These are phyloP conservation scores for Coenonympha glycerion DNA, from an alignment of 2,888 invertebrate genomes.

Conservation along the genomic window DNA sequence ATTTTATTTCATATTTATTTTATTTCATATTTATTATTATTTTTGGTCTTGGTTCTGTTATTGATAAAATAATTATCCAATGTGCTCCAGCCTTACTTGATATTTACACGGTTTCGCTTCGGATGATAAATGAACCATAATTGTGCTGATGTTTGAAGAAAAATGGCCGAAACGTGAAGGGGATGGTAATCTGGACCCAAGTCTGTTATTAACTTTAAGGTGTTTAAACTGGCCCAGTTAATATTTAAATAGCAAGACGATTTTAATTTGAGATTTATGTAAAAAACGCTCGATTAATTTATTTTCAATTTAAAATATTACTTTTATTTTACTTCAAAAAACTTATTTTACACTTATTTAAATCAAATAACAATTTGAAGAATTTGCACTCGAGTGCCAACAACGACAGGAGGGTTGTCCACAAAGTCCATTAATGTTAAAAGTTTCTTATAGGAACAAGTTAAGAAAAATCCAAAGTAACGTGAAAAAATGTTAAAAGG, in stretches of 20 bases:
- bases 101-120: conserved; percentile 6
- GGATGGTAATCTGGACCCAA: conserved; percentile 6
- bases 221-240: not conserved
- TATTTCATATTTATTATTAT: no score
- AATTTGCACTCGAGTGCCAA: no score
- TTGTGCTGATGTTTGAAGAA: conserved; percentile 7
- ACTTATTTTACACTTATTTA: no score
- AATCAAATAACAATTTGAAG: no score
- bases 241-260: not conserved
- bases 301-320: no score
- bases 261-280: not conserved
- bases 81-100: not conserved
- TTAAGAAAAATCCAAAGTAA: not conserved
- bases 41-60: no score
- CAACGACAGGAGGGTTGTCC: no score
- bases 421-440: no score
- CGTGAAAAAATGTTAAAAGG: not conserved
- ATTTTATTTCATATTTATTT: no score
- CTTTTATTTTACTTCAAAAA: no score
- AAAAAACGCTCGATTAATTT: not conserved
- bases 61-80: not conserved
- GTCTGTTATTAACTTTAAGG: conserved; percentile 20
- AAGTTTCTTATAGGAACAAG: not conserved
- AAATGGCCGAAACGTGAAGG: conserved; percentile 20
- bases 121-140: conserved; percentile 6